These are phyloP conservation scores for Fistularia commersonii DNA, from an alignment of 2,797 vertebrate genomes.

Conservation along the genomic window DNA sequence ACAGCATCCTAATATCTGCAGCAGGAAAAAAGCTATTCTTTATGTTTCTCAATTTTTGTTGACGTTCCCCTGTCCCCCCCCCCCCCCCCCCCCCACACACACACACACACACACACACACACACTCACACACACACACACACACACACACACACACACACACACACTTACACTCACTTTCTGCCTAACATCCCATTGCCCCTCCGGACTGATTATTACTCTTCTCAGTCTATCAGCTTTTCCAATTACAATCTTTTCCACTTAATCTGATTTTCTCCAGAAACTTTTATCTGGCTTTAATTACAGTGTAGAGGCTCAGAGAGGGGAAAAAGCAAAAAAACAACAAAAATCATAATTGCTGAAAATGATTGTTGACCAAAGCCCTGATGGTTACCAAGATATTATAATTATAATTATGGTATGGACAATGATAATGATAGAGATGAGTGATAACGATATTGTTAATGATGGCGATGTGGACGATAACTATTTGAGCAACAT, in stretches of 20 bases:
- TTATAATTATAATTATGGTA: conserved; percentile 24
- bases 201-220: conserved; percentile 14
- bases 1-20: conserved; percentile 39
- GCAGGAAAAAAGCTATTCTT: conserved; percentile 39
- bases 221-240: conserved; percentile 32
- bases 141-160: too few species aligned
- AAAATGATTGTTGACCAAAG: conserved; percentile 29
- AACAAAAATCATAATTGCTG: conserved; percentile 8
- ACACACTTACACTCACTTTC: too few species aligned
- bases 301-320: conserved; percentile 9
- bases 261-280: conserved; percentile 36
- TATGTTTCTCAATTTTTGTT: conserved; percentile 1
- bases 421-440: conserved; percentile 11
- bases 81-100: background rate
- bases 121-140: too few species aligned
- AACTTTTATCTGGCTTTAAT: conserved; percentile 38
- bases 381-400: conserved; percentile 31
- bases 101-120: too few species aligned
- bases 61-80: background rate
- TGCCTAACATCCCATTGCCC: conserved; percentile 13
- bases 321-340: conserved; percentile 1
- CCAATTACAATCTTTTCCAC: conserved; percentile 27
- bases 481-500: conserved; percentile 29
- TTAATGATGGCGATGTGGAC: conserved; percentile 19
- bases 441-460: conserved; percentile 28